Conservation (phyloP, 2,797 vertebrate genomes). For the Taeniopygia guttata region DNA sequence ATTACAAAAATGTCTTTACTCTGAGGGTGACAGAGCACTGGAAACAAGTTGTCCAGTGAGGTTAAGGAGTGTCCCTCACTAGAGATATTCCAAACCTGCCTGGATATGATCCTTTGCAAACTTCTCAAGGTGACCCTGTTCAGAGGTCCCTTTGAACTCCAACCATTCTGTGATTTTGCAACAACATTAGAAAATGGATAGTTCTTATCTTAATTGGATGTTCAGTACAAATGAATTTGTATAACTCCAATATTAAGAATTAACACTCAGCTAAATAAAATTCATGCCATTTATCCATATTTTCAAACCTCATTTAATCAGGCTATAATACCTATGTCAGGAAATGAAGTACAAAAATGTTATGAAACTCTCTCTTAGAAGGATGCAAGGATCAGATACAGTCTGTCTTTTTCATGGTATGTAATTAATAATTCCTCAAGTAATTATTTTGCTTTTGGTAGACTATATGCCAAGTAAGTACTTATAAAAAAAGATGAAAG, state of each 20-base stretch:
- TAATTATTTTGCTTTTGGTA: not conserved
- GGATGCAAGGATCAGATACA: not conserved
- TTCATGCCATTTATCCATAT: not conserved
- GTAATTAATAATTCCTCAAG: not conserved
- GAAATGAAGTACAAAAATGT: not conserved
- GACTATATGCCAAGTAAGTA: not conserved
- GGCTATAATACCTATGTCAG: not conserved
- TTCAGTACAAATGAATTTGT: not conserved
- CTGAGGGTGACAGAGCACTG: not conserved
- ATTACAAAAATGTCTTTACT: not conserved
- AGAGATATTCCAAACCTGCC: not conserved
- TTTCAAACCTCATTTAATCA: constrained; percentile 10
- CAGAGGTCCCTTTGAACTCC: not conserved
- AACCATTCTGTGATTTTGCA: not conserved
- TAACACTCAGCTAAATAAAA: not conserved
- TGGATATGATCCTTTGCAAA: not conserved
- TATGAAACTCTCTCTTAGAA: not conserved
- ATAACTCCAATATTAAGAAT: not conserved
- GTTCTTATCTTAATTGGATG: not conserved
- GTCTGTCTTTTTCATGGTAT: not conserved
- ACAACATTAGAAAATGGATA: not conserved
- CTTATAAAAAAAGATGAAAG: not conserved
- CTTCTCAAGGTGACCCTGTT: not conserved
- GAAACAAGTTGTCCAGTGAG: not conserved
- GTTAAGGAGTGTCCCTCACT: not conserved